A percentile compares a stretch with the other conserved stretches of the same genome.
phyloP scores from a whole-genome alignment of 2,888 invertebrate species.

The Xestia rhomboidea region DNA sequence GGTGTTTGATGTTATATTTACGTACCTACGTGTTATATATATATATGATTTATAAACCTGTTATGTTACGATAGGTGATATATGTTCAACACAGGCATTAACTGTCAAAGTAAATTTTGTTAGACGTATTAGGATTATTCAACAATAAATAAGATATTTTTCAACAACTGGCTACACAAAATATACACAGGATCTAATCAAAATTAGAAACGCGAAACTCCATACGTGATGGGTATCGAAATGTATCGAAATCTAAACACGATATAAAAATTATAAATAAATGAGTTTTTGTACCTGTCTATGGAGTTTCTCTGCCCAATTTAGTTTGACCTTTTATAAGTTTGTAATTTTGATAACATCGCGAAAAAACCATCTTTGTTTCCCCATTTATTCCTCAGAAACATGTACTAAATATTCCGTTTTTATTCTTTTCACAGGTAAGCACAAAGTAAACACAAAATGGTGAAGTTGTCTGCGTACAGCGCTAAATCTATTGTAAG shows the following conservation, averaged over 20 bases:
- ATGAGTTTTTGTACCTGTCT: not conserved
- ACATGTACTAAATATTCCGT: constrained; percentile 31
- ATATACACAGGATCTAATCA: not conserved
- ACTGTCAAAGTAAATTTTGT: not conserved
- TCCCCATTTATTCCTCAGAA: not conserved
- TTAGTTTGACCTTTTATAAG: not conserved
- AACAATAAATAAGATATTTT: not conserved
- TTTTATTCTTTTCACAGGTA: constrained; percentile 76
- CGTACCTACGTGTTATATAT: not conserved
- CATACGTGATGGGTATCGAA: no score
- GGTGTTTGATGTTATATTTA: not conserved
- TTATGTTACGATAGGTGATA: constrained; percentile 4
- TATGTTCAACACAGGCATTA: not conserved
- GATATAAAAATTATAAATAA: not conserved
- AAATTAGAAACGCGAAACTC: not conserved
- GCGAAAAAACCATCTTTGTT: constrained; percentile 11
- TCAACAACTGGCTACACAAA: constrained; percentile 26
- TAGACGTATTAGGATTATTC: not conserved
- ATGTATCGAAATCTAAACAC: no score
- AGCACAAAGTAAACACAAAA: constrained; percentile 64
- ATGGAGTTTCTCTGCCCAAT: no score
- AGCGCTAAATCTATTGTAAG: constrained; percentile 26
- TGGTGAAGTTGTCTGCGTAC: constrained; percentile 17
- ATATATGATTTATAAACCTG: constrained; percentile 1
- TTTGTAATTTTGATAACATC: not conserved